Base-by-base conservation (phyloP, 2,888 invertebrate genomes). In the Drosophila neoperkinsi region DNA sequence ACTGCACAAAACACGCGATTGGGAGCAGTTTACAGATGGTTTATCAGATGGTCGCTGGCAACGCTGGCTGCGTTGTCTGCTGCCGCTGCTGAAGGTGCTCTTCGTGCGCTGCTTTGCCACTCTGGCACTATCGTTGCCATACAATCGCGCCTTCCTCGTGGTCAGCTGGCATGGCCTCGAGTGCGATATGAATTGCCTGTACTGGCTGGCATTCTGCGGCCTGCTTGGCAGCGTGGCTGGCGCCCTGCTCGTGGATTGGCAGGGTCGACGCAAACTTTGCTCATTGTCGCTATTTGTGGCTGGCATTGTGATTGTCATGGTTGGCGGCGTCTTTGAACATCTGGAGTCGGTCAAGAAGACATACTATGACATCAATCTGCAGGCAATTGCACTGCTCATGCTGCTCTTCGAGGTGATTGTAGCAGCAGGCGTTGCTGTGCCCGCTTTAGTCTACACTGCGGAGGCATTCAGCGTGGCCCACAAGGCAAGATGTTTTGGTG, bases 401-500 rank as follows among this genome's bases (percentile, higher is more conserved):
- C 74, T 93, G 2, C 63, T 90, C 34, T 92, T 92, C 63, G 91
- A 91, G 75, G 70, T 88, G 0, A 74, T 92, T n/a, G 88, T 89
- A 18, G 82, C 91, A 2, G 79, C 74, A 4, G 93, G 92, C 21
- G 86, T 93, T 57, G 91, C 91, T 0, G 82, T 91, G 16, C 86
- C 88, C 10, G 88, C 92, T 0, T 75, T 88, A 11, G 82, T 93
- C 30, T 92, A 93, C 49, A 81, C 92, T 4, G 82, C 91, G 4
- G 93, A 92, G 60, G 93, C 93, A 2, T 92, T 92, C 33, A 88
- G 90, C 2, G 64, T 88, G 33, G 74, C 86, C 2, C 82, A 90
- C 57, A 92, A 93, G 70, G 78, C 91, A 0, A 66, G 62, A 4
- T 92, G 91, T 34, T 72, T 93, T 55, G 85, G 92, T 18, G 70